phyloP scores from a whole-genome alignment of 2,113 vertebrate genomes.

The Calidris pygmaea region DNA sequence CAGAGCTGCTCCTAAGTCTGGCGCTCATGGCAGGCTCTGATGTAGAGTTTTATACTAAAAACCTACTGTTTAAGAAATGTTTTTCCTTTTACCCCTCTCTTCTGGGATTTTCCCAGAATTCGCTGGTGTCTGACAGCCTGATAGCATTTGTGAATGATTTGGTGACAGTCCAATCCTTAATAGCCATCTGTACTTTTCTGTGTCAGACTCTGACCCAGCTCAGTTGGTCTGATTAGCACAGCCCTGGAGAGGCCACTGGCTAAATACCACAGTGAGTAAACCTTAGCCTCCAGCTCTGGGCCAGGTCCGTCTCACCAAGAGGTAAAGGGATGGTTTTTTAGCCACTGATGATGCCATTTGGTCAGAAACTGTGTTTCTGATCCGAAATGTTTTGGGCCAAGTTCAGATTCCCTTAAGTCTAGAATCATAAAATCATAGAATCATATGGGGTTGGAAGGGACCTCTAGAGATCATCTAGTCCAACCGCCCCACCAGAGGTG shows the following conservation, averaged over 20 bases:
- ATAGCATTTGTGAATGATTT: slow-evolving; percentile 42
- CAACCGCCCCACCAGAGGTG: too few species aligned
- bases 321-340: background rate
- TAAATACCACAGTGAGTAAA: slow-evolving; percentile 22
- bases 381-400: background rate
- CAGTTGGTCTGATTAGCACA: slow-evolving; percentile 24
- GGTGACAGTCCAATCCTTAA: slow-evolving; percentile 47
- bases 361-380: background rate
- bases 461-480: too few species aligned
- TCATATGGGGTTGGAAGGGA: too few species aligned
- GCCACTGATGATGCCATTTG: background rate
- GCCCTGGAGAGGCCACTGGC: slow-evolving; percentile 6
- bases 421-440: background rate
- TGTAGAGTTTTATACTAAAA: background rate
- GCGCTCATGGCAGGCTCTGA: fast-evolving
- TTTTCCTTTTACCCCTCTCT: background rate
- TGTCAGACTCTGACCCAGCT: background rate
- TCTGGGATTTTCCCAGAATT: background rate
- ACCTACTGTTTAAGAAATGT: background rate
- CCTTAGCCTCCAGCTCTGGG: background rate
- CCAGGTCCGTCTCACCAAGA: background rate
- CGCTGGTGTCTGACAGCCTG: background rate
- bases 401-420: background rate
- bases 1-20: background rate
- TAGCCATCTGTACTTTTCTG: slow-evolving; percentile 48